Percentiles rank a stretch among this genome's conserved stretches.
Conservation (phyloP, 2,113 vertebrate genomes). For the Xenopus borealis region DNA sequence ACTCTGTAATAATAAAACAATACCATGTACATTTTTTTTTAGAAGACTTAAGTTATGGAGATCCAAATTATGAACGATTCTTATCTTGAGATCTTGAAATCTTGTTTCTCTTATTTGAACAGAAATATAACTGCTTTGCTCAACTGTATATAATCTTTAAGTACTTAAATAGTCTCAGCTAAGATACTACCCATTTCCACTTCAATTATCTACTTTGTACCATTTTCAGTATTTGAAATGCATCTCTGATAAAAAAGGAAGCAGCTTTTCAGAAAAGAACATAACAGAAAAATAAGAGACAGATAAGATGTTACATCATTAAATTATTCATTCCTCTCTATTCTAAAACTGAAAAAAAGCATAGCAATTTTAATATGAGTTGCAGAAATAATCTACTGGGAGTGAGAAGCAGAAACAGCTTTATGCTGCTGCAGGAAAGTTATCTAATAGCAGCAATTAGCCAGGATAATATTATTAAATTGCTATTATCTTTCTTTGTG, state of each 20-base stretch:
- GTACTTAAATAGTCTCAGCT: too few relatives aligned
- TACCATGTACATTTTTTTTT: too few relatives aligned
- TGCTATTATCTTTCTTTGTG: conserved; percentile 3
- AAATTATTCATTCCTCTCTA: neutral
- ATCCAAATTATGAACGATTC: too few relatives aligned
- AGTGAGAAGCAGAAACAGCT: neutral
- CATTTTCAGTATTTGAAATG: too few relatives aligned
- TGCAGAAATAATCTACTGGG: neutral
- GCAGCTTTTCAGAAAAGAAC: neutral
- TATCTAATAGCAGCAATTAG: conserved; percentile 5
- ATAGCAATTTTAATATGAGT: conserved; percentile 1
- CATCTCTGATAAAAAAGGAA: neutral
- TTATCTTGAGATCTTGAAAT: too few relatives aligned
- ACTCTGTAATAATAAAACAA: too few relatives aligned
- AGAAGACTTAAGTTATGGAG: too few relatives aligned
- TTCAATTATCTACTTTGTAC: too few relatives aligned
- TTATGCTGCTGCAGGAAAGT: neutral
- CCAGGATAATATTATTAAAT: conserved; percentile 8
- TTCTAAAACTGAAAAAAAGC: neutral
- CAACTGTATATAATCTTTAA: too few relatives aligned
- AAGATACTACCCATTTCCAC: too few relatives aligned
- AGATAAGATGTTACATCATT: neutral
- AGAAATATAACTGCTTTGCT: too few relatives aligned
- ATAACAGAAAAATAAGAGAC: neutral
- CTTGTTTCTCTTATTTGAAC: too few relatives aligned